Evolutionary conservation across 2,888 invertebrate species (phyloP).

Genomic region (Meandrusa payeni): DNA sequence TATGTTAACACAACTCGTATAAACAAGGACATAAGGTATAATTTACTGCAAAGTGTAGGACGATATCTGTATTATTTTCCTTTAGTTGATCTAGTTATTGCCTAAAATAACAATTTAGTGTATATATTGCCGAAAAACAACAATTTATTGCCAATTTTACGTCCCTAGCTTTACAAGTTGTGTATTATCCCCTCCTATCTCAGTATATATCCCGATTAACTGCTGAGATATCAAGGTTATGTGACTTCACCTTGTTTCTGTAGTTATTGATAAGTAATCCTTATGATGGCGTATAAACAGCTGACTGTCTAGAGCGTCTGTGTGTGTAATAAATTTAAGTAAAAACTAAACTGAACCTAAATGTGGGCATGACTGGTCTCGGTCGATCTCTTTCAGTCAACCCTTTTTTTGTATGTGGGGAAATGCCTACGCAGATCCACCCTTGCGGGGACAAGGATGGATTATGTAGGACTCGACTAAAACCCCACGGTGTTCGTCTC

Average conservation of each 20-base stretch:
- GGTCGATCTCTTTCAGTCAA: too few relatives aligned
- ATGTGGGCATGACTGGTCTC: too few relatives aligned
- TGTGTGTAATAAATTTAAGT: too few relatives aligned
- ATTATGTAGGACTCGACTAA: too few relatives aligned
- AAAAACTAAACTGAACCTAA: too few relatives aligned
- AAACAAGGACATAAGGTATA: too few relatives aligned
- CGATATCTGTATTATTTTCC: conserved; percentile 1
- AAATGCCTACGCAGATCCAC: too few relatives aligned
- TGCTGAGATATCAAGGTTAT: conserved; percentile 7
- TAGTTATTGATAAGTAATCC: conserved; percentile 11
- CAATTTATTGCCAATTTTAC: conserved; percentile 16
- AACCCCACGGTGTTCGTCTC: too few relatives aligned
- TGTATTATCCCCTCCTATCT: conserved; percentile 6
- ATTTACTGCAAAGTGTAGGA: conserved; percentile 1
- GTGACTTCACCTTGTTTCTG: conserved; percentile 4
- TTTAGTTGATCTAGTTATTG: conserved; percentile 7
- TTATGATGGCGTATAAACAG: not conserved
- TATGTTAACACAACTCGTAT: too few relatives aligned
- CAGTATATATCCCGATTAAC: conserved; percentile 8
- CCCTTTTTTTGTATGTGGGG: too few relatives aligned
- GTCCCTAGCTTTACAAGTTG: conserved; percentile 1
- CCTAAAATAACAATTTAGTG: conserved; percentile 19
- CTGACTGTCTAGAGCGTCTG: not conserved
- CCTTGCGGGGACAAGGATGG: too few relatives aligned
- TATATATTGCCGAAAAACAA: conserved; percentile 17